phyloP scores from a whole-genome alignment of 2,113 vertebrate genomes.

The Pluvianellus socialis region DNA sequence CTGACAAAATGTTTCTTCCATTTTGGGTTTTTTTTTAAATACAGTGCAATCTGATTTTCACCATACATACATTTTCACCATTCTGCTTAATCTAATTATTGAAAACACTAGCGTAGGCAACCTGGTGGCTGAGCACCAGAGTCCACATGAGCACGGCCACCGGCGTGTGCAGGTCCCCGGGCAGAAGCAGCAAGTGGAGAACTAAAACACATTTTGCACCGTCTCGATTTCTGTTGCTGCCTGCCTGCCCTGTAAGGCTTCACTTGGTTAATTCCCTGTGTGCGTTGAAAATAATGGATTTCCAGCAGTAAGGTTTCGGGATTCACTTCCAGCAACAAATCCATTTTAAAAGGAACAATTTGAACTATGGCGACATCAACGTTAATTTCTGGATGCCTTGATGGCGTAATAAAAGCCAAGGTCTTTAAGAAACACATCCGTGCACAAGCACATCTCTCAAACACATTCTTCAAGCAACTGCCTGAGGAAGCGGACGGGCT shows the following conservation, averaged over 20 bases:
- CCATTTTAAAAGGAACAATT: neutral
- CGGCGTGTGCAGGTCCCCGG: neutral
- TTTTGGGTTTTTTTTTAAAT: neutral
- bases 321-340: neutral
- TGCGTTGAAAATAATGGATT: neutral
- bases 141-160: fast-evolving
- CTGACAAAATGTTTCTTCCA: neutral
- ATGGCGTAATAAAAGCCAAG: neutral
- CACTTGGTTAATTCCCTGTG: neutral
- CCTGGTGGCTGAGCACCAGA: neutral
- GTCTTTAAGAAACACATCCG: neutral
- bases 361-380: neutral
- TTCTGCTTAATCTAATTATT: neutral
- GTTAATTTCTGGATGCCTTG: neutral
- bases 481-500: neutral
- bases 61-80: neutral
- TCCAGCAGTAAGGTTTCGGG: neutral
- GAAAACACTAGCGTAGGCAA: neutral
- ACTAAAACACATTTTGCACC: neutral
- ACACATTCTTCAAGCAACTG: fast-evolving
- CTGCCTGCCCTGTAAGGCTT: neutral
- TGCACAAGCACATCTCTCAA: neutral
- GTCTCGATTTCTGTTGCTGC: neutral
- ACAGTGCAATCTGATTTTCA: neutral
- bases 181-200: neutral